These are phyloP conservation scores for Siphlonurus alternatus DNA, from an alignment of 2,888 invertebrate genomes.

Conservation along the genomic window DNA sequence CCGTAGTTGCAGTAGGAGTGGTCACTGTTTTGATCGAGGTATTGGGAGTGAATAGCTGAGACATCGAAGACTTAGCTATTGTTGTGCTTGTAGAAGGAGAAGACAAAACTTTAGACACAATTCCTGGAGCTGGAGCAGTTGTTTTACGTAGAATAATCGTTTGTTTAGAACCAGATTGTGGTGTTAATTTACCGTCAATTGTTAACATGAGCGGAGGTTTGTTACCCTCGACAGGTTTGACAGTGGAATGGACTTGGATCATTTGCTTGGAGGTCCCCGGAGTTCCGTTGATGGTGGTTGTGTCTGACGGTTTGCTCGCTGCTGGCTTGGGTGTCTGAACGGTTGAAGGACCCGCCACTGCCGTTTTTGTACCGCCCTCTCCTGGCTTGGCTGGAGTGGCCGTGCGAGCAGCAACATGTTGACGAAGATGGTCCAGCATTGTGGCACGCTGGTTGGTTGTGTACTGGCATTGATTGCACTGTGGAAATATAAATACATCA, in stretches of 20 bases:
- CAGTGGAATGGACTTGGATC: no score
- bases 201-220: no score
- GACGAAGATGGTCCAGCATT: slow-evolving; percentile 21
- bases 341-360: no score
- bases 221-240: no score
- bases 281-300: no score
- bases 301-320: no score
- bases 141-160: no score
- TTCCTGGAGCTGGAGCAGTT: background rate
- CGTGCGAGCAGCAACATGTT: slow-evolving; percentile 13
- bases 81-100: background rate
- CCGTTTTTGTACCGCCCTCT: no score
- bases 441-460: slow-evolving; percentile 23
- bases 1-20: background rate
- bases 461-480: slow-evolving; percentile 25
- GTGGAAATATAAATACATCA: slow-evolving; percentile 8
- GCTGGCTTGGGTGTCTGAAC: no score
- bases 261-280: no score
- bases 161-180: background rate
- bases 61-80: background rate
- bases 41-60: background rate
- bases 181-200: background rate
- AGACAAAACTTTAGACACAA: background rate
- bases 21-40: background rate
- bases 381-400: no score